Conservation (phyloP, 2,113 vertebrate species). For the Typhlomys cinereus region DNA sequence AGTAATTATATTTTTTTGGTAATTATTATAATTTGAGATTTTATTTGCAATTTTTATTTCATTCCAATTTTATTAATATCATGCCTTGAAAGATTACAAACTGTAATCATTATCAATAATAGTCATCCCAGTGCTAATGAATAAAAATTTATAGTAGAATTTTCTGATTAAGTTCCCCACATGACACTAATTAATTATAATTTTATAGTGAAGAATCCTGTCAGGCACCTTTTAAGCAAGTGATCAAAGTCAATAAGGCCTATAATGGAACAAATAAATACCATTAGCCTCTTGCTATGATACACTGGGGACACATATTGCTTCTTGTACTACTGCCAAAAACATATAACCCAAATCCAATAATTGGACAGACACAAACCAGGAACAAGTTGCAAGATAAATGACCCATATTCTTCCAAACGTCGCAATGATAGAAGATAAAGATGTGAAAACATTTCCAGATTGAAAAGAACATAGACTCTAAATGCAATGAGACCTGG, state of each 20-base stretch:
- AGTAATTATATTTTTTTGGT: no score
- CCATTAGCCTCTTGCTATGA: not conserved
- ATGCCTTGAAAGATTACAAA: not conserved
- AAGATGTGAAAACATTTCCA: not conserved
- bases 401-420: not conserved
- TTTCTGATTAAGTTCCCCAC: not conserved
- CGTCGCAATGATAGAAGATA: not conserved
- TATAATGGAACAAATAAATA: not conserved
- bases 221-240: not conserved
- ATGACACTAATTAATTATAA: constrained; percentile 1
- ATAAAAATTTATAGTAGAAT: not conserved
- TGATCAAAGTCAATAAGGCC: not conserved
- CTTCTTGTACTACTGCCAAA: not conserved
- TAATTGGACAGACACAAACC: not conserved
- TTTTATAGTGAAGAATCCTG: not conserved
- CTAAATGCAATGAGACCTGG: not conserved
- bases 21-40: no score
- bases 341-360: not conserved
- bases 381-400: not conserved
- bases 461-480: not conserved
- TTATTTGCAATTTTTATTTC: constrained; percentile 10
- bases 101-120: constrained; percentile 13
- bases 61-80: not conserved
- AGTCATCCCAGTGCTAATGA: constrained; percentile 15
- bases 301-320: not conserved